A percentile compares a stretch with the other conserved stretches of the same genome.
Evolutionary conservation across 2,888 invertebrate genomes (phyloP).

Genomic region (Drosophila paracracens): DNA sequence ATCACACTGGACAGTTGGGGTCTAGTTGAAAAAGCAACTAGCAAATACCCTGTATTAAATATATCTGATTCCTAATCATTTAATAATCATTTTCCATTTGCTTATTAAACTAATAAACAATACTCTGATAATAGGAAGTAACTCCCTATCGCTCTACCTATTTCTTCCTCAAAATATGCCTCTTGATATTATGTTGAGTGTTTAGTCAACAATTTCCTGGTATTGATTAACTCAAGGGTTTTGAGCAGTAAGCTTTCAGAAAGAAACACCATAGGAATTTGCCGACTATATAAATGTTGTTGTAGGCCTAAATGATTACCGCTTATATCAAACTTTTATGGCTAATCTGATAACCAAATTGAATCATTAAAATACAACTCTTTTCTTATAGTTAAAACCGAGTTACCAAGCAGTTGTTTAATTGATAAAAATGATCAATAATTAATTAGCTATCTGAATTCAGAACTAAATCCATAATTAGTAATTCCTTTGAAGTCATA

Average conservation of each 20-base stretch:
- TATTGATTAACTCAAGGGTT: slow-evolving; percentile 41
- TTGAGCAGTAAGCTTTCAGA: slow-evolving; percentile 7
- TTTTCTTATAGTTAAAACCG: too few species aligned
- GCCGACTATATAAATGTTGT: not conserved
- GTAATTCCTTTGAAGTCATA: not conserved
- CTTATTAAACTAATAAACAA: not conserved
- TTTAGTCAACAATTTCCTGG: slow-evolving; percentile 19
- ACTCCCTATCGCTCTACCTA: not conserved
- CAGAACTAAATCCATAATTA: not conserved
- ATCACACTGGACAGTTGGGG: slow-evolving; percentile 5
- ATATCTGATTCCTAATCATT: not conserved
- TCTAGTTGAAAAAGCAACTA: not conserved
- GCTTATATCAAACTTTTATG: not conserved
- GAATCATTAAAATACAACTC: not conserved
- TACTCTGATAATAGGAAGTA: not conserved
- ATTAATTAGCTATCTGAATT: not conserved
- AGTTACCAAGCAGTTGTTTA: not conserved
- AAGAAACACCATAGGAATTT: not conserved
- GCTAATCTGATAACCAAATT: not conserved
- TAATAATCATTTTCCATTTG: not conserved
- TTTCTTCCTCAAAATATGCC: not conserved
- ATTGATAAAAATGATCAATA: not conserved
- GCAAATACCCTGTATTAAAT: slow-evolving; percentile 25
- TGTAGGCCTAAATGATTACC: not conserved
- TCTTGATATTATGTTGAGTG: not conserved